These are phyloP conservation scores for Onychomys leucogaster DNA, from an alignment of 2,797 vertebrate species.

Conservation along the genomic window DNA sequence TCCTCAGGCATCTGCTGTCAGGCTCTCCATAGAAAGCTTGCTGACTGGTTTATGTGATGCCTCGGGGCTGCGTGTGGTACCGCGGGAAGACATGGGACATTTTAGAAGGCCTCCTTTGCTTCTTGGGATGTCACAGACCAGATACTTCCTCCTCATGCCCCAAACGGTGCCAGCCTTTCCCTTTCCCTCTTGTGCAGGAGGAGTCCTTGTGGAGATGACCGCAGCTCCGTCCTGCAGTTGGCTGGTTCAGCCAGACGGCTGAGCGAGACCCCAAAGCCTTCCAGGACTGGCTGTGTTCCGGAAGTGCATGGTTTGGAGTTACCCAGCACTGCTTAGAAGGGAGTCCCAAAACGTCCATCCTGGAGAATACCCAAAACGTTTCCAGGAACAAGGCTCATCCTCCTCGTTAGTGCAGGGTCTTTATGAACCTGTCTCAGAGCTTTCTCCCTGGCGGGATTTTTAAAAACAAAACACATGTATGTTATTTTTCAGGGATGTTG, in stretches of 20 bases:
- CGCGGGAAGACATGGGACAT: neutral
- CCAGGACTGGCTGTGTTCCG: fast-evolving
- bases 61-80: neutral
- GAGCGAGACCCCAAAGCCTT: neutral
- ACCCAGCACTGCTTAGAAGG: neutral
- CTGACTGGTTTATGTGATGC: neutral
- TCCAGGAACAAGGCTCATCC: neutral
- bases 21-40: neutral
- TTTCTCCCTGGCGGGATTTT: neutral
- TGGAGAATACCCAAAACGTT: fast-evolving
- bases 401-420: neutral
- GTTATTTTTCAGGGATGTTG: conserved; percentile 35
- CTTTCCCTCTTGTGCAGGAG: neutral
- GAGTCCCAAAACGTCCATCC: neutral
- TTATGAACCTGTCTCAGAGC: neutral
- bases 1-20: neutral
- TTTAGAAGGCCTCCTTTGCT: neutral
- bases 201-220: fast-evolving
- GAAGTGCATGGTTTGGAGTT: neutral
- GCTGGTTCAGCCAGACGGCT: neutral
- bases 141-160: neutral
- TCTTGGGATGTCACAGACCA: neutral
- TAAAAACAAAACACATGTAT: neutral
- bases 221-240: neutral
- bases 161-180: neutral